Percentiles rank a stretch among this genome's conserved stretches.
Evolutionary conservation across 2,888 invertebrate species (phyloP).

Genomic region (Perizoma affinitatum): DNA sequence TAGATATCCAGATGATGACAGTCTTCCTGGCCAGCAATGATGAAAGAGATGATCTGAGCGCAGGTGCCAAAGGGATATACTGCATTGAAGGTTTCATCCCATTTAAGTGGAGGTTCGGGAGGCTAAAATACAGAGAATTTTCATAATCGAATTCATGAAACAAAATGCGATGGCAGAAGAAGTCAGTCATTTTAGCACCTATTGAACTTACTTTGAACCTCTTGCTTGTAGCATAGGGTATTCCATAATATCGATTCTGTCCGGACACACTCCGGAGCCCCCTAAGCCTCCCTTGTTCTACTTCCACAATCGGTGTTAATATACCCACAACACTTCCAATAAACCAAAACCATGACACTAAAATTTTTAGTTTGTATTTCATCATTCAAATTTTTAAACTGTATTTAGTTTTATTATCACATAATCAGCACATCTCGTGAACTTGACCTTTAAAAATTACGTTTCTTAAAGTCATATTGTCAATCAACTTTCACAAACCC

Average conservation of each 20-base stretch:
- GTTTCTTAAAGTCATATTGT: no score
- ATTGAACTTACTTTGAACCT: slow-evolving; percentile 65
- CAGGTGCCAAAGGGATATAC: slow-evolving; percentile 57
- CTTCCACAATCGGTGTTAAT: slow-evolving; percentile 57
- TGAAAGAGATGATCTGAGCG: slow-evolving; percentile 56
- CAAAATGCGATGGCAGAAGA: no score
- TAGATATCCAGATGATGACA: slow-evolving; percentile 71
- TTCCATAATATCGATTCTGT: slow-evolving; percentile 68
- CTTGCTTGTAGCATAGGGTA: slow-evolving; percentile 66
- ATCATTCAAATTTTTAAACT: slow-evolving; percentile 18
- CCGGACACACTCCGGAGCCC: slow-evolving; percentile 61
- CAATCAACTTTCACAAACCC: no score
- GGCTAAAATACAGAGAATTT: slow-evolving; percentile 50
- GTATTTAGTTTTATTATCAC: no score
- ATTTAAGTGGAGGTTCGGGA: slow-evolving; percentile 57
- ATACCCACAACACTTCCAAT: slow-evolving; percentile 24
- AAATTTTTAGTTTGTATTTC: slow-evolving; percentile 12
- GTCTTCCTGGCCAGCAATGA: slow-evolving; percentile 64
- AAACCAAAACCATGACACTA: slow-evolving; percentile 14
- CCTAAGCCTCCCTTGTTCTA: slow-evolving; percentile 62
- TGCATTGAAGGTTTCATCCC: slow-evolving; percentile 63
- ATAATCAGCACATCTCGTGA: not conserved
- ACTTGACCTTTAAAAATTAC: no score
- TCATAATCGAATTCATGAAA: not conserved
- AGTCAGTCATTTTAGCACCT: not conserved